Base-by-base conservation (phyloP, 2,113 vertebrate species). In the Sorex araneus region DNA sequence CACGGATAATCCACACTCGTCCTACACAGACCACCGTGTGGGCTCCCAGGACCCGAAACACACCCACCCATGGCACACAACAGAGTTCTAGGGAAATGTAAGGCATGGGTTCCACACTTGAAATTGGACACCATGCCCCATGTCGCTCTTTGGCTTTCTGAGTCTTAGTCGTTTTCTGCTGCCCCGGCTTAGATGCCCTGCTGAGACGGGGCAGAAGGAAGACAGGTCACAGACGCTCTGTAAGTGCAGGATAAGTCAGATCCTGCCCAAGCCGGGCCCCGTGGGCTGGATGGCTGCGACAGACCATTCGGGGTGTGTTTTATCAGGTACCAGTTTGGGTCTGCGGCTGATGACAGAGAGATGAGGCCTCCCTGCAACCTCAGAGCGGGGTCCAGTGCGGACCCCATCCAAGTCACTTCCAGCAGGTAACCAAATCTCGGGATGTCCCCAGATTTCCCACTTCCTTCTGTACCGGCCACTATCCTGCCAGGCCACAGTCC, bases 21-120 rank as follows among this genome's bases (percentile, higher is more conserved):
- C 36, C 47, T 30, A 15, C 60, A 11, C 11, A 66, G 75, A 47
- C 32, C 34, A 43, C 89, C 23, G 10, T 7, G 4, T 45, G 4
- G 27, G 4, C 0, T 40, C 18, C 13, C n/a, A 15, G 18, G 21
- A 9, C 2, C 32, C n/a, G 45, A 32, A 77, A 54, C 27, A 67
- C 1, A 27, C 4, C 6, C 57, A 60, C 6, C 16, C 32, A 10
- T 74, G 64, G 50, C 64, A 47, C 87, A 71, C 19, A 27, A n/a
- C 45, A 83, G 84, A 91, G 82, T 82, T 64, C 74, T 92, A 10
- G 28, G 19, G 36, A 36, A 77, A 82, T 5, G 2, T 40, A 94
- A 95, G 93, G 74, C 88, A 83, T 74, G 6, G 8, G 4, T 30
- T 85, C 85, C 66, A 27, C 74, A 36, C 47, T 6, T 9, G 54